Conservation (phyloP, 2,888 invertebrate species). For the Agrotis exclamationis region DNA sequence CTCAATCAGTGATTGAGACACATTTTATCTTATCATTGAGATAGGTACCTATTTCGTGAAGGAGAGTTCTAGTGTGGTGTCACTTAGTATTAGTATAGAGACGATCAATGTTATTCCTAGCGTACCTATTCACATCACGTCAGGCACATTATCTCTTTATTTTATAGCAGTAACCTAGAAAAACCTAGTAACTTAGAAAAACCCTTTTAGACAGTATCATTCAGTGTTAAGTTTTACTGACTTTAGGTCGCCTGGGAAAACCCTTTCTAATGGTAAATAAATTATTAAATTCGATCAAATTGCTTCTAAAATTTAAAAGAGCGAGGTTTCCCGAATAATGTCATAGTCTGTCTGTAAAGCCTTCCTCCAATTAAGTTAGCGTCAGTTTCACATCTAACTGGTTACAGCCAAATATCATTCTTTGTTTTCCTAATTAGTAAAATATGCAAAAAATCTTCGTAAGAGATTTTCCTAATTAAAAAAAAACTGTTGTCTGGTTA, state of each 20-base stretch:
- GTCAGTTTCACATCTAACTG: no score
- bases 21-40: no score
- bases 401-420: no score
- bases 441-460: no score
- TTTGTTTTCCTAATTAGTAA: no score
- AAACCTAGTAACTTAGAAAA: no score
- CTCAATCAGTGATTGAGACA: no score
- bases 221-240: not conserved
- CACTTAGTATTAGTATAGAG: not conserved
- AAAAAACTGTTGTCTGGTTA: no score
- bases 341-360: no score
- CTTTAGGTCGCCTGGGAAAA: not conserved
- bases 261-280: not conserved
- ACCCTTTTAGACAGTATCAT: not conserved
- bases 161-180: conserved; percentile 15
- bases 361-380: no score
- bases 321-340: not conserved
- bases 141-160: conserved; percentile 5
- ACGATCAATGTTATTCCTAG: not conserved
- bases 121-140: conserved; percentile 7
- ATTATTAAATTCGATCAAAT: not conserved
- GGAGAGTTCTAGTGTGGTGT: not conserved
- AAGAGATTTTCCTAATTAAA: no score
- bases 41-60: not conserved
- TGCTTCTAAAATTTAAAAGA: not conserved